Percentiles rank a stretch among this genome's conserved stretches.
Conservation (phyloP, 2,797 vertebrate species). For the Hozukius guyotensis region DNA sequence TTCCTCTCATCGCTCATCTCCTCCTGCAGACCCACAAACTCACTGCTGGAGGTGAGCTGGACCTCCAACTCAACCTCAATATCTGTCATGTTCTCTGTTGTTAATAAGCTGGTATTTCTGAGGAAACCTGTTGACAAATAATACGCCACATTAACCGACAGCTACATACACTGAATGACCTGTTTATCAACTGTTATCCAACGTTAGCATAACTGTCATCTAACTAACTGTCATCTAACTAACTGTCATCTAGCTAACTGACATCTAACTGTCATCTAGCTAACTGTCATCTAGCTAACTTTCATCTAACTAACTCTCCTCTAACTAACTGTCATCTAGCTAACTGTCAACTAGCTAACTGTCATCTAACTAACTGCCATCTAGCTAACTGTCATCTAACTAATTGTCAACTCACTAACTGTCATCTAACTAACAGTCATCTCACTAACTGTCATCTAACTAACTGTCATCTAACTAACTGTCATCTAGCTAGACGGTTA, state of each 20-base stretch:
- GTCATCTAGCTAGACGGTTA: no score
- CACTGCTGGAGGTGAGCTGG: background rate
- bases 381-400: no score
- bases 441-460: accelerated
- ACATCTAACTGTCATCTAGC: no score
- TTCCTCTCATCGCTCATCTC: background rate
- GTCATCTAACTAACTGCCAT: no score
- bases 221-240: background rate
- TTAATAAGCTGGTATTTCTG: background rate
- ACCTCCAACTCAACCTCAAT: constrained; percentile 2
- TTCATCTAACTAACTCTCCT: no score
- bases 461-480: no score
- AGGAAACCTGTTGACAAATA: background rate
- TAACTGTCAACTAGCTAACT: no score
- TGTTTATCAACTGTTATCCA: background rate
- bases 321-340: no score
- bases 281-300: no score
- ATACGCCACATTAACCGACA: background rate
- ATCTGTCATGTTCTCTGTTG: constrained; percentile 16
- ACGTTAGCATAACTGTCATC: no score
- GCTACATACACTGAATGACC: accelerated
- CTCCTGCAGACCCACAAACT: background rate
- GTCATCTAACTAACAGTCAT: no score
- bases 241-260: background rate
- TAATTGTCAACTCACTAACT: no score